phyloP scores from a whole-genome alignment of 2,888 invertebrate genomes.

The Drosophila quinaria region DNA sequence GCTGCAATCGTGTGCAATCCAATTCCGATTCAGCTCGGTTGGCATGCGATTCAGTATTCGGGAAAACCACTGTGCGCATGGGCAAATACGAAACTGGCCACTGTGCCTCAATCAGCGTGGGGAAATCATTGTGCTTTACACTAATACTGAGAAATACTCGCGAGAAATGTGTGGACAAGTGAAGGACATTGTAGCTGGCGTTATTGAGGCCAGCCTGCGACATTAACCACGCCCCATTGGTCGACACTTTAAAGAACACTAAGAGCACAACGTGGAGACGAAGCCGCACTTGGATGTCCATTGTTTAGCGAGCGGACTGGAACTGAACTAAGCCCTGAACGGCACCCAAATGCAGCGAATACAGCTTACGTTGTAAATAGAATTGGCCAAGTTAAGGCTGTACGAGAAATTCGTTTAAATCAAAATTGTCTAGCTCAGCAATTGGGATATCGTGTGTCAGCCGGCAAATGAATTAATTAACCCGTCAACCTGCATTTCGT shows the following conservation, averaged over 20 bases:
- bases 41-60: slow-evolving; percentile 67
- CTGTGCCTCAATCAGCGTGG: slow-evolving; percentile 81
- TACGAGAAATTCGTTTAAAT: slow-evolving; percentile 37
- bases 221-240: slow-evolving; percentile 67
- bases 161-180: slow-evolving; percentile 80
- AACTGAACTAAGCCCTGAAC: slow-evolving; percentile 25
- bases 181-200: slow-evolving; percentile 80
- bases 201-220: slow-evolving; percentile 77
- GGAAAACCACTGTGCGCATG: slow-evolving; percentile 69
- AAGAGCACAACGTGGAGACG: slow-evolving; percentile 15
- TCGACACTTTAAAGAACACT: slow-evolving; percentile 22
- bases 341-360: slow-evolving; percentile 32
- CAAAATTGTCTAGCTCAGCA: slow-evolving; percentile 63
- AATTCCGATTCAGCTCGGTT: slow-evolving; percentile 49
- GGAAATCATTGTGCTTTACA: slow-evolving; percentile 64
- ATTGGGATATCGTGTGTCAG: slow-evolving; percentile 51
- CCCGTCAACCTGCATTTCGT: slow-evolving; percentile 36
- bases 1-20: slow-evolving; percentile 79
- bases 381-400: slow-evolving; percentile 46
- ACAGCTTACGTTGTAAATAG: slow-evolving; percentile 55
- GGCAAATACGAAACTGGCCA: slow-evolving; percentile 82
- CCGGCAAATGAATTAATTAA: slow-evolving; percentile 26
- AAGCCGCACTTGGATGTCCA: slow-evolving; percentile 45
- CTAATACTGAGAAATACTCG: slow-evolving; percentile 82
- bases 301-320: slow-evolving; percentile 34